Base-by-base conservation (phyloP, 1,140 invertebrate species). In the Venturia canescens region DNA sequence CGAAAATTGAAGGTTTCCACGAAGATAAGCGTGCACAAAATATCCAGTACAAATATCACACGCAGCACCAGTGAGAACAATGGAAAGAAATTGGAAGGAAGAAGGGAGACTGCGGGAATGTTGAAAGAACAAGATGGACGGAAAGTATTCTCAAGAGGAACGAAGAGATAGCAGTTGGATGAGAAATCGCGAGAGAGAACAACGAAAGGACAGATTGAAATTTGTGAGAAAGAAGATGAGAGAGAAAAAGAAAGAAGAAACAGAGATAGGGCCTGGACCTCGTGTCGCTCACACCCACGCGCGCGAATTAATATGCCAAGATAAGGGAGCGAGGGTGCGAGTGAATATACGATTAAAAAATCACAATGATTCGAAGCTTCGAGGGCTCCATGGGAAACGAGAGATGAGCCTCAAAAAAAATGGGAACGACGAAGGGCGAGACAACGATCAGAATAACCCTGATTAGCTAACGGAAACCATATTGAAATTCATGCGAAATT, bases 231-330 rank as follows among this genome's bases (percentile, higher is more conserved):
- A 72, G 38, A 31, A 48, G n/a, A 48, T 27, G 38, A 72, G 4
- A 48, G 23, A 74, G 26, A 31, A 75, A 44, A 60, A 16, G 53
- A 75, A 67, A 18, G 31, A 71, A 71, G 26, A 57, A 50, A 69
- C 77, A 67, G 72, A 76, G 21, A 53, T 26, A 50, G 60, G n/a
- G 71, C 34, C 21, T 18, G 38, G 66, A 71, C 27, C 78, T 72
- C 50, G 23, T 66, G 76, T 79, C 80, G 69, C 63, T 44, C 76
- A 75, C 82, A 69, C 80, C 80, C 82, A 81, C 82, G 63, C 78
- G 78, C 21, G 83, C 78, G 66, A 82, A 83, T 83, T 82, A 82
- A 83, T 82, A 83, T 75, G 70, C 74, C 34, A 67, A 79, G 70
- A 77, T 69, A 72, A 80, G 60, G 38, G 63, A 63, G 31, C 38